Percentiles rank a stretch among this genome's conserved stretches.
Evolutionary conservation across 1,140 invertebrate species (phyloP).

Genomic region (Aphelinus certus): DNA sequence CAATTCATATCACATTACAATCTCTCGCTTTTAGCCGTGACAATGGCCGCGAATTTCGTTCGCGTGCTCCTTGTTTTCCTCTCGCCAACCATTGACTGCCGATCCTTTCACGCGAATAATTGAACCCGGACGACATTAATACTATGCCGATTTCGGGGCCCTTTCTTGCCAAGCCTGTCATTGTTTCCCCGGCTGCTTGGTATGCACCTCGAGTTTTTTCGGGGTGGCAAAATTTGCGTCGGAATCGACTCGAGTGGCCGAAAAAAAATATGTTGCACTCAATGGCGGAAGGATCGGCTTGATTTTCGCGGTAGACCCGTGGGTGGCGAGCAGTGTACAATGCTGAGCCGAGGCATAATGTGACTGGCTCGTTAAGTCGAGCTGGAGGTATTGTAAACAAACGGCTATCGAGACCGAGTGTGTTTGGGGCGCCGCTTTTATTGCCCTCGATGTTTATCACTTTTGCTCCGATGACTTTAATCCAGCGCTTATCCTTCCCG

Average conservation of each 20-base stretch:
- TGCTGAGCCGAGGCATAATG: conserved; percentile 12
- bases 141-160: conserved; percentile 8
- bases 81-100: not conserved
- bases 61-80: not conserved
- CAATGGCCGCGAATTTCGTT: conserved; percentile 16
- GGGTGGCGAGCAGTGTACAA: conserved; percentile 14
- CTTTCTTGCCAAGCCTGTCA: not conserved
- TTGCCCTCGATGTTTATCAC: conserved; percentile 23
- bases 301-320: conserved; percentile 8
- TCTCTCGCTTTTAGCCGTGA: not conserved
- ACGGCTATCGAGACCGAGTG: not conserved
- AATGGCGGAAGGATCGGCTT: not conserved
- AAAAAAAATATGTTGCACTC: not conserved
- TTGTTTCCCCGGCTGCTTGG: not conserved
- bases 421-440: not conserved
- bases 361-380: conserved; percentile 7
- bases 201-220: not conserved
- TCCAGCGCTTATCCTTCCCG: not conserved
- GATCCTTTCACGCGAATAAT: conserved; percentile 3
- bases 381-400: conserved; percentile 11
- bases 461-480: conserved; percentile 20
- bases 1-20: conserved; percentile 3
- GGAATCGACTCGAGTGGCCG: not conserved
- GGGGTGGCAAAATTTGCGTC: conserved; percentile 1
- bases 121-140: conserved; percentile 19